These are phyloP conservation scores for Pipra filicauda DNA, from an alignment of 2,113 vertebrate species.

Conservation along the genomic window DNA sequence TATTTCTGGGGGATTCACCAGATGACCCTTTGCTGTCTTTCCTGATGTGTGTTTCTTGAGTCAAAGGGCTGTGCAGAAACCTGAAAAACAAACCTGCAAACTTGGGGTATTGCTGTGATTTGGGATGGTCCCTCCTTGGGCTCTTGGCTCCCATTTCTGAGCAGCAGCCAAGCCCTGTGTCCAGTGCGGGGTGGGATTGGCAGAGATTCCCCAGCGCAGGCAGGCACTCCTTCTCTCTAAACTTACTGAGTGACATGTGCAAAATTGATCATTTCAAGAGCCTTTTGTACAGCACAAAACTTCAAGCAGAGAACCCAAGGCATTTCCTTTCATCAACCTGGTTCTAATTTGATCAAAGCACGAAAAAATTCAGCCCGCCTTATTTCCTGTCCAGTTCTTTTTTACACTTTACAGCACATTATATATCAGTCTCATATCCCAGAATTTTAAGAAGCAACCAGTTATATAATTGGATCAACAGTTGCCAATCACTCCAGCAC, in stretches of 20 bases:
- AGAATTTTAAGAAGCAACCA: slow-evolving; percentile 46
- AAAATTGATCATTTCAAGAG: slow-evolving; percentile 62
- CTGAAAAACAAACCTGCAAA: neutral
- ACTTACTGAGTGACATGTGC: slow-evolving; percentile 20
- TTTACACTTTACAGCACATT: slow-evolving; percentile 51
- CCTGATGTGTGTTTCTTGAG: neutral
- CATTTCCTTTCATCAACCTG: slow-evolving; percentile 71
- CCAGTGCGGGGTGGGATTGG: neutral
- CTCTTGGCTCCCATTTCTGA: neutral
- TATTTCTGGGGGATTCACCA: slow-evolving; percentile 43
- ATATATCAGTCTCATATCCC: slow-evolving; percentile 43
- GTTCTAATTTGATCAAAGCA: slow-evolving; percentile 72
- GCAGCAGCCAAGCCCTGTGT: neutral
- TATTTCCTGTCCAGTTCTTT: slow-evolving; percentile 63
- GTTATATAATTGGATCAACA: slow-evolving; percentile 68
- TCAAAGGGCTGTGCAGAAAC: slow-evolving; percentile 1
- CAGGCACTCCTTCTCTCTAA: neutral
- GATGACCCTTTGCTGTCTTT: slow-evolving; percentile 25
- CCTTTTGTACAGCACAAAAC: slow-evolving; percentile 55
- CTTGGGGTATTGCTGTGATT: neutral
- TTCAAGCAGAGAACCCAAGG: slow-evolving; percentile 65
- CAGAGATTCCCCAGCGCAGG: neutral
- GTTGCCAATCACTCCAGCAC: slow-evolving; percentile 45
- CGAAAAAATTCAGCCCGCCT: slow-evolving; percentile 49
- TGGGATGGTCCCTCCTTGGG: neutral